phyloP scores from a whole-genome alignment of 2,113 vertebrate genomes.

The Copsychus sechellarum region DNA sequence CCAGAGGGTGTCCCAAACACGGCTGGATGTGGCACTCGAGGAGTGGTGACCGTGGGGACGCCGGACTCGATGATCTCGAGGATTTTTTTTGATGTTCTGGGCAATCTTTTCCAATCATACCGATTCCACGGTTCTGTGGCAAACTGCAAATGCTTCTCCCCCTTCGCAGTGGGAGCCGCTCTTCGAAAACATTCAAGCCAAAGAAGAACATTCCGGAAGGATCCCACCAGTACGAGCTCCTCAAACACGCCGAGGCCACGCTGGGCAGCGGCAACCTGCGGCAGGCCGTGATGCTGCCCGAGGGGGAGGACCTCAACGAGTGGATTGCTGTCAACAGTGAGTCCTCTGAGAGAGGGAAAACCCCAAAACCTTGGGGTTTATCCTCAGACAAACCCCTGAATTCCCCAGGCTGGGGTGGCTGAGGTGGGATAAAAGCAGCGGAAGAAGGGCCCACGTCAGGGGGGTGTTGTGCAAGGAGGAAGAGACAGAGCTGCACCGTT shows the following conservation, averaged over 20 bases:
- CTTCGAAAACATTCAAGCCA: conserved; percentile 95
- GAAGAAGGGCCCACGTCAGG: neutral
- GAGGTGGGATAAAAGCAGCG: too few relatives aligned
- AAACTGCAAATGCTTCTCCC: neutral
- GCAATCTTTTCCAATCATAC: rapidly evolving
- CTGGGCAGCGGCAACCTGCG: conserved; percentile 93
- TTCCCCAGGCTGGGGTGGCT: too few relatives aligned
- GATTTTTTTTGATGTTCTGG: neutral
- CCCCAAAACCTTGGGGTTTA: neutral
- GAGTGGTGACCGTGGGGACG: too few relatives aligned
- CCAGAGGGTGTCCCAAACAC: too few relatives aligned
- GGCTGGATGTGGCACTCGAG: too few relatives aligned
- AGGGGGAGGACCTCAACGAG: conserved; percentile 96
- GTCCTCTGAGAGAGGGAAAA: neutral
- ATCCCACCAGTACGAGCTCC: conserved; percentile 93
- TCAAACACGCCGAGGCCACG: conserved; percentile 94
- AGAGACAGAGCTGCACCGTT: rapidly evolving
- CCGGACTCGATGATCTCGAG: too few relatives aligned
- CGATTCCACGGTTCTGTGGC: neutral
- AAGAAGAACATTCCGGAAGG: conserved; percentile 97
- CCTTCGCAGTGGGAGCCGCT: conserved; percentile 83
- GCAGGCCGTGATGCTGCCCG: conserved; percentile 92
- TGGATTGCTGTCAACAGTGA: conserved; percentile 98
- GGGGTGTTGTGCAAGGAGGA: neutral
- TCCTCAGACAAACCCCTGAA: neutral